A percentile compares a stretch with the other conserved stretches of the same genome.
Conservation (phyloP, 2,113 vertebrate genomes). For the Sinocyclocheilus maitianheensis region DNA sequence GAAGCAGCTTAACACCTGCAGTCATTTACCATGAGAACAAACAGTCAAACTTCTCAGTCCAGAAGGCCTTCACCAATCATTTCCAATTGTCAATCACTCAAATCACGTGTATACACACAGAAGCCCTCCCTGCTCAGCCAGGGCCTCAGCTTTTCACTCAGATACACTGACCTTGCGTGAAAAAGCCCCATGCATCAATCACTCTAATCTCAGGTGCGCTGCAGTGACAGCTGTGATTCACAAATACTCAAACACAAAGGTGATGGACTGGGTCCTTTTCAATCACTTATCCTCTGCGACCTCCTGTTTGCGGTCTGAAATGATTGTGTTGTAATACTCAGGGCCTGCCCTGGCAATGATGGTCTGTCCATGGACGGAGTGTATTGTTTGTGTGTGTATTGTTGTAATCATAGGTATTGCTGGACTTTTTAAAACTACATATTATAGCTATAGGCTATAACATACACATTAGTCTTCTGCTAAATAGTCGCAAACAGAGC, state of each 20-base stretch:
- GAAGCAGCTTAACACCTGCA: background rate
- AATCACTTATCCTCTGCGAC: slow-evolving; percentile 49
- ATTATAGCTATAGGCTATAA: background rate
- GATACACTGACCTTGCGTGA: slow-evolving; percentile 33
- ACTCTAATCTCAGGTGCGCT: slow-evolving; percentile 44
- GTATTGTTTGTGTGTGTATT: slow-evolving; percentile 8
- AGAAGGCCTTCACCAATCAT: background rate
- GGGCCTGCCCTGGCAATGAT: slow-evolving; percentile 16
- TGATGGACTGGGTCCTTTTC: slow-evolving; percentile 54
- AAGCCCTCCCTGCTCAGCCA: background rate
- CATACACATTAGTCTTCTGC: slow-evolving; percentile 2
- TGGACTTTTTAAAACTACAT: background rate
- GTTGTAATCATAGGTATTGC: background rate
- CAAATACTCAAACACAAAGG: slow-evolving; percentile 49
- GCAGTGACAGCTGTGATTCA: slow-evolving; percentile 57
- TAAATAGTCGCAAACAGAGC: background rate
- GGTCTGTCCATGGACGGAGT: background rate
- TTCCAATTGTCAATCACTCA: slow-evolving; percentile 24
- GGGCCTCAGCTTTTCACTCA: slow-evolving; percentile 16
- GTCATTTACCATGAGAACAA: background rate
- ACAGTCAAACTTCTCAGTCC: background rate
- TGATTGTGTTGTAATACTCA: slow-evolving; percentile 50
- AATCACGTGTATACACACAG: slow-evolving; percentile 27
- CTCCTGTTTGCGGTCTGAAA: slow-evolving; percentile 52
- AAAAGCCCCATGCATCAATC: slow-evolving; percentile 51